Base-by-base conservation (phyloP, 2,888 invertebrate species). In the Cheilosia vernalis region DNA sequence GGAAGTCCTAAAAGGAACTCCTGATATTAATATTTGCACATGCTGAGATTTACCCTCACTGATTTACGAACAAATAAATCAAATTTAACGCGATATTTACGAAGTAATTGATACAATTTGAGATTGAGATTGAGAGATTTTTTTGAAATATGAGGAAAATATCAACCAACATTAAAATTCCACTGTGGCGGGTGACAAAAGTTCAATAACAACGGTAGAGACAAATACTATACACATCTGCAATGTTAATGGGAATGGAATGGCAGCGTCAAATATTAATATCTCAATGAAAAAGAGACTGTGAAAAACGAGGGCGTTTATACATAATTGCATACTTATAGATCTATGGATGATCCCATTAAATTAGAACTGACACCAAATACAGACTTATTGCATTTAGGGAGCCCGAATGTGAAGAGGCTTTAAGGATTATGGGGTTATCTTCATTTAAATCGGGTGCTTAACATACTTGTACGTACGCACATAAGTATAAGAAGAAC, bases 61-160 rank as follows among this genome's bases (percentile, higher is more conserved):
- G 27, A 42, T 44, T 60, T 17, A 44, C 30, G 42, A n/a, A 37
- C 4, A 51, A 17, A 73, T 73, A 55, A 73, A 55, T 73, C 21
- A 63, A 44, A 55, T 33, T 63, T 33, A 63, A 63, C 24, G 24
- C 2, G 42, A 17, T 30, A 19, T 67, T 55, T 42, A 67, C 27
- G 53, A 67, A 73, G 53, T 55, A 47, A 55, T 63, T 63, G 42
- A 63, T 63, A 30, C 55, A 63, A 63, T 73, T n/a, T n/a, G n/a
- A n/a, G n/a, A n/a, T n/a, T n/a, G n/a, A n/a, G n/a, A n/a, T n/a
- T n/a, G n/a, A 42, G 21, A 21, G 3, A 0, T 24, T 51, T 27
- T 27, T 27, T 47, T 4, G 0, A 21, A 17, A 21, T 10, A 24
- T 6, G 15, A n/a, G n/a, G 17, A 42, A n/a, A 15, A 56, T 58